Base-by-base conservation (phyloP, 2,797 vertebrate genomes). In the Anas capensis region DNA sequence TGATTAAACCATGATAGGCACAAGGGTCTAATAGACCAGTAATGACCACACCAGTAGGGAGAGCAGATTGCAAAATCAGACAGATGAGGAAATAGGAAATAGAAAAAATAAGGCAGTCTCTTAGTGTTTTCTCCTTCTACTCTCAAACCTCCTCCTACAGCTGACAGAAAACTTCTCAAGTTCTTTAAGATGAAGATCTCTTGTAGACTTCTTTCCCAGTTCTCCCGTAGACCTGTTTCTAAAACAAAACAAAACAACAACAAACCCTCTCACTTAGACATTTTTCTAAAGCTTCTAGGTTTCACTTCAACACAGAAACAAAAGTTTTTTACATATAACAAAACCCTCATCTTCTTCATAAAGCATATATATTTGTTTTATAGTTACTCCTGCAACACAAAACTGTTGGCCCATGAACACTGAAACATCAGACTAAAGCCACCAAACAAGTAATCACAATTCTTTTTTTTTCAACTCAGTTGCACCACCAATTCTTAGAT, bases 1-100 rank as follows among this genome's bases (percentile, higher is more conserved):
- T 96, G 95, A 96, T 96, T 97, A 96, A 97, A 82, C 96, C 72
- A 31, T 81, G 60, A 33, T 76, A 71, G 51, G 79, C 69, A 31
- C 66, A 86, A 78, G 80, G 62, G 23, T 76, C 68, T 84, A 75
- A 82, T 70, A 90, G 75, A 97, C 34, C 62, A 88, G 82, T 79
- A 97, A 93, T n/a, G 6, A 86, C 71, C 11, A 1, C 4, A 4
- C 26, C 38, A 42, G 36, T 38, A 64, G 94, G 85, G 69, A 72
- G 26, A 69, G 77, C 57, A 46, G 80, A 86, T 93, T 96, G 88
- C 94, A 90, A 97, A 96, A 95, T 29, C 64, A 94, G 90, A 62
- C 40, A 49, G 69, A 68, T 5, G 9, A 92, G 23, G 17, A 13
- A 89, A 61, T n/a, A 40, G 42, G 48, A 91, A 93, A 66, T 11